A percentile compares a stretch with the other conserved stretches of the same genome.
phyloP scores from a whole-genome alignment of 2,888 invertebrate genomes.

The Drosophila kanekoi region DNA sequence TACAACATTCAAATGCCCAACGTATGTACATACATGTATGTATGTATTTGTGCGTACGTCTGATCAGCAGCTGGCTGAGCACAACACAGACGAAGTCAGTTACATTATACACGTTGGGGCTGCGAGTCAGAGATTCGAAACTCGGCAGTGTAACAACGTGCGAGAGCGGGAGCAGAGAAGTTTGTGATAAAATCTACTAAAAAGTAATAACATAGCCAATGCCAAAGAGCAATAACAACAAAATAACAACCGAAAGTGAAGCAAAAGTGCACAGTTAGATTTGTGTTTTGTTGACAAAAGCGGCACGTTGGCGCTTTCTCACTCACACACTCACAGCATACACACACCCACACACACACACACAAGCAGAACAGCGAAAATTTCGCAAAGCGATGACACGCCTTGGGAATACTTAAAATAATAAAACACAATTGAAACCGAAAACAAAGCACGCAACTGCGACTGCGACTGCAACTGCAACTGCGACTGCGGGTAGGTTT shows the following conservation, averaged over 20 bases:
- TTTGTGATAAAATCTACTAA: constrained; percentile 52
- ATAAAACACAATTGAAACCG: constrained; percentile 19
- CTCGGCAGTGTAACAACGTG: constrained; percentile 16
- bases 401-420: constrained; percentile 55
- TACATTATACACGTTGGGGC: constrained; percentile 69
- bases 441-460: constrained; percentile 25
- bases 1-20: constrained; percentile 19
- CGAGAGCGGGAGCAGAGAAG: constrained; percentile 23
- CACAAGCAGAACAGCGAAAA: constrained; percentile 21
- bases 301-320: constrained; percentile 78
- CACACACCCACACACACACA: constrained; percentile 9
- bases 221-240: constrained; percentile 34
- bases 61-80: constrained; percentile 57
- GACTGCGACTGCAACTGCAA: constrained; percentile 15
- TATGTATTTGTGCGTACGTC: constrained; percentile 15
- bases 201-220: constrained; percentile 52
- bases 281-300: constrained; percentile 67
- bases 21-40: constrained; percentile 1
- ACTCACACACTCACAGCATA: constrained; percentile 21
- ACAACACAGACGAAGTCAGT: constrained; percentile 60
- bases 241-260: constrained; percentile 44
- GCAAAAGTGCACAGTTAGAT: constrained; percentile 57
- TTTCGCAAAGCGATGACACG: constrained; percentile 60
- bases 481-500: constrained; percentile 55
- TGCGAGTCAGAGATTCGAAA: constrained; percentile 53